These are phyloP conservation scores for Steatornis caripensis DNA, from an alignment of 2,113 vertebrate genomes.

Conservation along the genomic window DNA sequence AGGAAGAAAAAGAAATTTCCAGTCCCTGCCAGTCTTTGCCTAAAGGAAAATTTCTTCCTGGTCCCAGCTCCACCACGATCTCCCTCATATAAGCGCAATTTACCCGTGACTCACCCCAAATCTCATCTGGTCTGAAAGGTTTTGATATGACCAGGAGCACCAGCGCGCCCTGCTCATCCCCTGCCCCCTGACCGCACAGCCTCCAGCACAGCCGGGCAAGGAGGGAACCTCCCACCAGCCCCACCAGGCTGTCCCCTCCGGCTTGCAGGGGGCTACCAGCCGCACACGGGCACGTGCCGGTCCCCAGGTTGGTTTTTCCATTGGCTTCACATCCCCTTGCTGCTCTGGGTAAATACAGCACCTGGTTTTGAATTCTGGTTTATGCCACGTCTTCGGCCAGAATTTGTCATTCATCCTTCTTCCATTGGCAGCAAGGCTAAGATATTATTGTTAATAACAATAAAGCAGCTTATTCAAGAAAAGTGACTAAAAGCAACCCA, in stretches of 20 bases:
- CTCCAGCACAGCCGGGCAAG: fast-evolving
- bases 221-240: neutral
- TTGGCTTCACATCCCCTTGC: neutral
- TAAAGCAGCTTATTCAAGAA: neutral
- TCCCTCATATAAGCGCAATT: neutral
- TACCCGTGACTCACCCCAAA: neutral
- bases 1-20: neutral
- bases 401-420: neutral
- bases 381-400: neutral
- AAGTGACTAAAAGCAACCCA: neutral
- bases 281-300: fast-evolving
- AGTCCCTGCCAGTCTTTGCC: neutral
- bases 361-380: neutral
- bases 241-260: neutral
- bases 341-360: neutral
- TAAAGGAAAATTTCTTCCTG: neutral
- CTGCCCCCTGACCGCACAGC: neutral
- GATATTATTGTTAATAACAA: neutral
- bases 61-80: neutral
- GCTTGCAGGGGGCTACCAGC: neutral
- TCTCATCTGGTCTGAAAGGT: neutral
- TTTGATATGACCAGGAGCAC: fast-evolving
- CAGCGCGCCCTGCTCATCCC: neutral
- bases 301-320: neutral
- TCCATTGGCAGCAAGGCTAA: neutral